Evolutionary conservation across 2,888 invertebrate genomes (phyloP).

Genomic region (Choreutis nemorana): DNA sequence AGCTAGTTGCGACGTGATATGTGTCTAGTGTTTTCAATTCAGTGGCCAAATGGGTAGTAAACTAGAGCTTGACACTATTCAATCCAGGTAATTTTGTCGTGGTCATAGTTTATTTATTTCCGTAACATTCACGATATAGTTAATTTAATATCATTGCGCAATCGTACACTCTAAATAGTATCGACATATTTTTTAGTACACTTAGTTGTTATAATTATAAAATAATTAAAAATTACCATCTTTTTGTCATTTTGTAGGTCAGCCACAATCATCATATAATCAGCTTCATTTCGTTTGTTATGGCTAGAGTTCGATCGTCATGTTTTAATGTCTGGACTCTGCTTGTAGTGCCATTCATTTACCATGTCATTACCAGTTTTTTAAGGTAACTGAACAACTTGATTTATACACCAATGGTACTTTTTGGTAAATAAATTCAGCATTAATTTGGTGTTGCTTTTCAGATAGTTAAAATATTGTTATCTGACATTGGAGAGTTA

Average conservation of each 20-base stretch:
- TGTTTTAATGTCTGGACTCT: constrained; percentile 32
- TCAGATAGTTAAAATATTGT: constrained; percentile 24
- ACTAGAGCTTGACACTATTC: constrained; percentile 34
- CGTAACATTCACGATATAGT: too few relatives aligned
- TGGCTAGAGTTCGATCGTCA: constrained; percentile 29
- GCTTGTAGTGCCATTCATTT: constrained; percentile 32
- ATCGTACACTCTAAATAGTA: too few relatives aligned
- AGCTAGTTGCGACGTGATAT: constrained; percentile 24
- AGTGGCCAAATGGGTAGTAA: constrained; percentile 55
- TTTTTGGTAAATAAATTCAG: too few relatives aligned
- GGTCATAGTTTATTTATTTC: too few relatives aligned
- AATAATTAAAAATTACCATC: too few relatives aligned
- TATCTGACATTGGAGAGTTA: too few relatives aligned
- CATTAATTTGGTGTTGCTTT: too few relatives aligned
- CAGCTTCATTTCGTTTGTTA: constrained; percentile 14
- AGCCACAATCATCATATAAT: constrained; percentile 6
- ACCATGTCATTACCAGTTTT: constrained; percentile 33
- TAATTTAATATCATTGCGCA: too few relatives aligned
- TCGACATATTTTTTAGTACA: constrained; percentile 1
- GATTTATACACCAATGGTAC: constrained; percentile 7
- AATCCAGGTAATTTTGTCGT: constrained; percentile 33
- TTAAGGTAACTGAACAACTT: constrained; percentile 32
- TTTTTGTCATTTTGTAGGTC: constrained; percentile 10
- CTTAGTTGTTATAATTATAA: constrained; percentile 1
- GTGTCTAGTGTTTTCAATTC: constrained; percentile 46